Base-by-base conservation (phyloP, 2,113 vertebrate species). In the Acanthochromis polyacanthus region DNA sequence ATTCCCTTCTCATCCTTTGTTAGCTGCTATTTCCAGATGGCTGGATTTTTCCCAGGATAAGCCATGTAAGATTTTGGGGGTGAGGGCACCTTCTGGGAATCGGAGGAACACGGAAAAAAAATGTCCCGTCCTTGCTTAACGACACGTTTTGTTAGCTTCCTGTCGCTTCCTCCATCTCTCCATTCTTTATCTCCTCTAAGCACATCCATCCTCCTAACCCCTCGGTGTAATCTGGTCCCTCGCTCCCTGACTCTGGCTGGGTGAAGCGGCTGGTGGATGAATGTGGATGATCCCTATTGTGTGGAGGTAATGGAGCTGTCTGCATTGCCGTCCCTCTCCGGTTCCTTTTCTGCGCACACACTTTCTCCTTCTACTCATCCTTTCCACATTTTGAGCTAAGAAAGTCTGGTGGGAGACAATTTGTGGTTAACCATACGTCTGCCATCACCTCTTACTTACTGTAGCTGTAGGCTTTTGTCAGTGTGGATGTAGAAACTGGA, bases 231-330 rank as follows among this genome's bases (percentile, higher is more conserved):
- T 81, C 90, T 83, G 3, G 23, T 78, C 72, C 80, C 82, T 76
- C 20, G 40, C 72, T 82, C 79, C 66, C 72, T 46, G 81, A 59
- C 68, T 84, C 11, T 55, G 61, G 75, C 81, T 65, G 80, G 71
- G 52, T 68, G 69, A 71, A 74, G 56, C 52, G 14, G 71, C 76
- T 62, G 81, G 46, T 85, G 87, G 80, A 75, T 87, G 75, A 80
- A 82, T 84, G 78, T 82, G 78, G 81, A 83, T 88, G 88, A 91
- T 88, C 83, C 84, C 78, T 71, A 80, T 88, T 87, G 87, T 91
- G 77, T 65, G 71, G 61, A 85, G 76, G 83, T 88, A 90, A 90
- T 89, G 87, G 80, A 90, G 85, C 82, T 78, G 83, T 92, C 89
- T 83, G 75, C 75, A 14, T 59, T 30, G 22, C 45, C 52, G 9